Conservation (phyloP, 2,888 invertebrate genomes). For the Standfussiana lucernea region DNA sequence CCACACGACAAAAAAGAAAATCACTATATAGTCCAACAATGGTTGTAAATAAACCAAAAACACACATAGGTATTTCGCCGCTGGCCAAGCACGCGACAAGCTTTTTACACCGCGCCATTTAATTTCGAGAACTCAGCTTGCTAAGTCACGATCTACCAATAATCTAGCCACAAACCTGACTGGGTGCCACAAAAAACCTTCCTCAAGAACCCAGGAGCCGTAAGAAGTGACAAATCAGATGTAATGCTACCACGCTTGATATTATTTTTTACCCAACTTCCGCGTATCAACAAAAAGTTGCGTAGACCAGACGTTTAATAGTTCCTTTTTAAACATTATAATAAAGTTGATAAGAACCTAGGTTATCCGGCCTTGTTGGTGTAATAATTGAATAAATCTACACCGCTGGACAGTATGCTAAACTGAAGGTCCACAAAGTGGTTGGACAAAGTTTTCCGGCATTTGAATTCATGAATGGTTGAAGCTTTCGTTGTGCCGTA, state of each 20-base stretch:
- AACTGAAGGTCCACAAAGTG: conserved; percentile 9
- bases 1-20: too few species aligned
- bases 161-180: conserved; percentile 17
- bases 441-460: conserved; percentile 16
- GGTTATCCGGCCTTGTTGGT: neutral
- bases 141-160: conserved; percentile 45
- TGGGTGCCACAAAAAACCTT: conserved; percentile 44
- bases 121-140: conserved; percentile 38
- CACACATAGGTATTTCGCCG: too few species aligned
- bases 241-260: neutral
- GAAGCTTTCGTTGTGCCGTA: neutral
- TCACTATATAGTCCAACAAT: neutral
- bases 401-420: conserved; percentile 7
- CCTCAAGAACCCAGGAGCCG: conserved; percentile 39
- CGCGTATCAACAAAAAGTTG: conserved; percentile 62
- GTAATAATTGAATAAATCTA: neutral
- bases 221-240: conserved; percentile 41
- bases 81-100: conserved; percentile 33
- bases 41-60: neutral
- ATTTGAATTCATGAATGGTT: conserved; percentile 17
- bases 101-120: conserved; percentile 34
- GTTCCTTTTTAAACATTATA: conserved; percentile 38
- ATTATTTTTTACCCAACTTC: conserved; percentile 40
- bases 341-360: neutral
- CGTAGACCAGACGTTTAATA: conserved; percentile 32